Base-by-base conservation (phyloP, 2,888 invertebrate genomes). In the Cotesia congregata region DNA sequence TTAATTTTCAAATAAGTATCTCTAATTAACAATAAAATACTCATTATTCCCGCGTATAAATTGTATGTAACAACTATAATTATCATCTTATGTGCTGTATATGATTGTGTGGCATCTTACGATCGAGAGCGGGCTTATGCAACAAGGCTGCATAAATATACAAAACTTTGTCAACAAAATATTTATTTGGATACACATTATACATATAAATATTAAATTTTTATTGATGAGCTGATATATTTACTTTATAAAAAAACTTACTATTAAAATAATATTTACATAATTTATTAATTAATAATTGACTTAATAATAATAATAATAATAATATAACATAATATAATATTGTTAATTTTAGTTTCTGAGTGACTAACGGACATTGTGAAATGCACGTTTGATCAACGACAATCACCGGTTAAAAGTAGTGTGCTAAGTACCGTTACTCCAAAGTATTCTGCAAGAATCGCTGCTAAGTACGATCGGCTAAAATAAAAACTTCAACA, bases 121-220 rank as follows among this genome's bases (percentile, higher is more conserved):
- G 80, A 79, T 76, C 70, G 82, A 78, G 80, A 82, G 62, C 76
- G 67, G 74, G 81, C 85, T 86, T 86, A 85, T 85, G 85, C 85
- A 86, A 86, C 82, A 80, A 77, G 79, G 80, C 73, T 83, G 83
- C 83, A 83, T 86, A 85, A 85, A 86, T 83, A 84, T 81, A 80
- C 81, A 75, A 80, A 77, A 61, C 67, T 38, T 65, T 73, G 73
- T 73, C 67, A 73, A 75, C 69, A 70, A 70, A 75, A 62, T 50
- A 50, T 50, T 50, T 69, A 6, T 39, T 7, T 9, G 61, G 17
- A 41, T 59, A 41, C 15, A 38, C 6, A 67, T 67, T 17, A 50
- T 12, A 39, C 12, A 67, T 5, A 60, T 17, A 30, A 67, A 20
- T 67, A 30, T 60, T 68, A 68, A 40, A 59, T 64, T 20, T n/a